Conservation (phyloP, 2,888 invertebrate species). For the Amorpha juglandis region DNA sequence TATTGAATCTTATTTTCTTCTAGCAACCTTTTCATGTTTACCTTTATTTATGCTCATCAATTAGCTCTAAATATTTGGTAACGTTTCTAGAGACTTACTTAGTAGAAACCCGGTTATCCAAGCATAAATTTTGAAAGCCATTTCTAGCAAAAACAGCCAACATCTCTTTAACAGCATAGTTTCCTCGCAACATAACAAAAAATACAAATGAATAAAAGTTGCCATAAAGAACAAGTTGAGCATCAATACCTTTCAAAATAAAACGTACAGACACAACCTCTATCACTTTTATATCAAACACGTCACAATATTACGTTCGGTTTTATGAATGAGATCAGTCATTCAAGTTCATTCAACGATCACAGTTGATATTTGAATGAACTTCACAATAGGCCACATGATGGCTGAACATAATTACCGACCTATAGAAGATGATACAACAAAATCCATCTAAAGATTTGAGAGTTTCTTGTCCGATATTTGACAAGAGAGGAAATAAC, state of each 20-base stretch:
- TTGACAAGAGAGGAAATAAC: not conserved
- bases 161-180: too few species aligned
- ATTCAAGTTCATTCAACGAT: constrained; percentile 23
- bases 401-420: constrained; percentile 18
- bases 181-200: too few species aligned
- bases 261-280: constrained; percentile 7
- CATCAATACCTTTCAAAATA: not conserved
- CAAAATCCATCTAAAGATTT: constrained; percentile 7
- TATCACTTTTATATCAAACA: constrained; percentile 15
- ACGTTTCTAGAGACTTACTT: too few species aligned
- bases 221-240: not conserved
- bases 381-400: constrained; percentile 21
- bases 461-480: not conserved
- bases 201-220: too few species aligned
- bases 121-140: not conserved
- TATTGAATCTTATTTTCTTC: not conserved
- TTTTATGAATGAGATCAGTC: constrained; percentile 24
- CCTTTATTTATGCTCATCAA: too few species aligned
- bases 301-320: constrained; percentile 7
- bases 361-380: constrained; percentile 49
- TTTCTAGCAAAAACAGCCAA: not conserved
- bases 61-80: too few species aligned
- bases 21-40: not conserved
- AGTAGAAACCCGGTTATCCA: too few species aligned
- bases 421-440: constrained; percentile 16